phyloP scores from a whole-genome alignment of 2,888 invertebrate species.

The Himalopsyche anomala region DNA sequence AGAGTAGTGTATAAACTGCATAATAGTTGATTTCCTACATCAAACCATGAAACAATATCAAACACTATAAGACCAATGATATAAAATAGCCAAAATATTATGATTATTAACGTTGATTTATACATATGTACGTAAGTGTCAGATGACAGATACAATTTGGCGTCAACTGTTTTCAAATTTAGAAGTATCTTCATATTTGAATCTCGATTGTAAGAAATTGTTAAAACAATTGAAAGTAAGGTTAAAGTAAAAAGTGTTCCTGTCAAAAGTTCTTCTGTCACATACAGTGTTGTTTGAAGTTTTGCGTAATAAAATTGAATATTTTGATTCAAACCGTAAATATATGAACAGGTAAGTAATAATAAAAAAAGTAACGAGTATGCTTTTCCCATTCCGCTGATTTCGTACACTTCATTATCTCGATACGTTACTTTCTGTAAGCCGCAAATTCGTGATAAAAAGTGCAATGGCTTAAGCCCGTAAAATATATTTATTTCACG shows the following conservation, averaged over 20 bases:
- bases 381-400: not conserved
- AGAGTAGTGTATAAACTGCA: not conserved
- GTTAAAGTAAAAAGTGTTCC: not conserved
- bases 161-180: slow-evolving; percentile 4
- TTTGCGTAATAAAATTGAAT: not conserved
- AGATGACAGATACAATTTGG: not conserved
- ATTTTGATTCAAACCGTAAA: not conserved
- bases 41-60: not conserved
- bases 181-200: not conserved
- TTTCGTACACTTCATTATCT: not conserved
- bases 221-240: not conserved
- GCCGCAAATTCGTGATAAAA: slow-evolving; percentile 18
- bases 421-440: slow-evolving; percentile 13
- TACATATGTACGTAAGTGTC: not conserved
- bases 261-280: not conserved
- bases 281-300: not conserved
- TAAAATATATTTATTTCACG: not conserved
- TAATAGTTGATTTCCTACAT: not conserved
- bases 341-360: not conserved
- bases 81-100: not conserved
- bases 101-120: not conserved
- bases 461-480: not conserved
- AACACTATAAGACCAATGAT: not conserved
- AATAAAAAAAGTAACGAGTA: not conserved
- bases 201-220: not conserved